phyloP scores from a whole-genome alignment of 2,113 vertebrate species.

The Catharus bicknelli region DNA sequence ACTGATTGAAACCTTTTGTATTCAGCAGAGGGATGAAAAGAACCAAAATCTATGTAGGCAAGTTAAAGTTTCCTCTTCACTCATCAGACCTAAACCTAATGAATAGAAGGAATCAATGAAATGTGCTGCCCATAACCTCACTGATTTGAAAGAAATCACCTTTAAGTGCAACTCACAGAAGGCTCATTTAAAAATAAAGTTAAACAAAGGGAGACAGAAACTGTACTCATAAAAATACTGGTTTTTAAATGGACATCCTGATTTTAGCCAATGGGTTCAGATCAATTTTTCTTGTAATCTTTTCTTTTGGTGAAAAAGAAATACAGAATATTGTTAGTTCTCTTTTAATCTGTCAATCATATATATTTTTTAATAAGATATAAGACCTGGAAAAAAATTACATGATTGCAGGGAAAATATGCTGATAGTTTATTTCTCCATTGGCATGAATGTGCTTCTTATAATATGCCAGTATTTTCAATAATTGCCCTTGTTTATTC shows the following conservation, averaged over 20 bases:
- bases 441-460: background rate
- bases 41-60: background rate
- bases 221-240: background rate
- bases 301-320: slow-evolving; percentile 17
- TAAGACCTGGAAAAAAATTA: background rate
- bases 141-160: background rate
- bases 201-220: background rate
- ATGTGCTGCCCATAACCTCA: background rate
- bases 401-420: background rate
- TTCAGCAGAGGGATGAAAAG: background rate
- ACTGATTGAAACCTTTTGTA: background rate
- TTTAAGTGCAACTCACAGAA: background rate
- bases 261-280: background rate
- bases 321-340: background rate
- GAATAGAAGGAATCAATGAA: background rate
- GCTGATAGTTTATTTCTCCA: background rate
- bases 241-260: background rate
- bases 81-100: background rate
- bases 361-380: background rate
- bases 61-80: background rate
- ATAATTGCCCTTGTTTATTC: background rate
- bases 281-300: slow-evolving; percentile 24
- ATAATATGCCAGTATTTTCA: background rate
- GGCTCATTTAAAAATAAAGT: background rate
- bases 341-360: background rate